Evolutionary conservation across 2,888 invertebrate species (phyloP).

Genomic region (Nomada fabriciana): DNA sequence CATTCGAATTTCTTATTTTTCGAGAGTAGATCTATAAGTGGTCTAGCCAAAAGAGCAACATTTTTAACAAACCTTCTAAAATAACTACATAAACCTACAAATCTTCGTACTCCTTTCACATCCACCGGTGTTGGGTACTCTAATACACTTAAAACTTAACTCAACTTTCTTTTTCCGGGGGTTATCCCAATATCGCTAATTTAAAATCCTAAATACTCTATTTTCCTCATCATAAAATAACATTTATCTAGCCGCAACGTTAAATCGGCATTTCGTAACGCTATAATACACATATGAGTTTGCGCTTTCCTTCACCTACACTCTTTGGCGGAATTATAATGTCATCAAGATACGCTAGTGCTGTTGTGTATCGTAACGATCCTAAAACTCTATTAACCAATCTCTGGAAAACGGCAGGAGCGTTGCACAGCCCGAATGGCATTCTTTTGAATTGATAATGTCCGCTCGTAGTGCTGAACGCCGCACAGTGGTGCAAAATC

Average conservation of each 20-base stretch:
- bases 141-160: not conserved
- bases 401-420: constrained; percentile 45
- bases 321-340: not conserved
- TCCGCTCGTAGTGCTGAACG: constrained; percentile 10
- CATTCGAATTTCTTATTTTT: constrained; percentile 22
- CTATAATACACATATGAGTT: constrained; percentile 20
- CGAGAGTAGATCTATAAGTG: constrained; percentile 23
- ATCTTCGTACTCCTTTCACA: constrained; percentile 19
- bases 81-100: constrained; percentile 26
- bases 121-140: not conserved
- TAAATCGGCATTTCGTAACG: constrained; percentile 49
- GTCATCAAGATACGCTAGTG: constrained; percentile 18
- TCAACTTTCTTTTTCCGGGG: constrained; percentile 21
- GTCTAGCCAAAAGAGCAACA: constrained; percentile 14
- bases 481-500: too few species aligned
- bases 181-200: not conserved
- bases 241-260: constrained; percentile 71
- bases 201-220: constrained; percentile 48
- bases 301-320: constrained; percentile 30
- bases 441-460: constrained; percentile 31
- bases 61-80: constrained; percentile 42
- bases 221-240: constrained; percentile 43
- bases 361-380: constrained; percentile 33
- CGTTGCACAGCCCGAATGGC: constrained; percentile 74
- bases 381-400: not conserved